A percentile compares a stretch with the other conserved stretches of the same genome.
phyloP scores from a whole-genome alignment of 2,113 vertebrate genomes.

The Tylochromis polylepis region DNA sequence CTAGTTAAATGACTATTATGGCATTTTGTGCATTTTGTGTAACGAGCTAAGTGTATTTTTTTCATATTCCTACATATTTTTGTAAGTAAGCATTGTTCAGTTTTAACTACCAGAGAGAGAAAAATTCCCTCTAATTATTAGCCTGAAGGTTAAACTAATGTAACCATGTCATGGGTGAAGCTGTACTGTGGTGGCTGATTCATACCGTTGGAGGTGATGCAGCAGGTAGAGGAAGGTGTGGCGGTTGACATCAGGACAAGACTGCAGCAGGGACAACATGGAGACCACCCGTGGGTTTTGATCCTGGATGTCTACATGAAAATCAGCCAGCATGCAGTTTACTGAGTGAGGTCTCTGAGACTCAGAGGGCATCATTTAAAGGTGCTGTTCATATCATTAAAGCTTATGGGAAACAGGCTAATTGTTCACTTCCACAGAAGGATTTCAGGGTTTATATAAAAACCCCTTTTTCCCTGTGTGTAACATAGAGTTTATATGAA shows the following conservation, averaged over 20 bases:
- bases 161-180: not conserved
- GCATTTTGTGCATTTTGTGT: not conserved
- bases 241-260: conserved; percentile 61
- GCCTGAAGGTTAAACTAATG: not conserved
- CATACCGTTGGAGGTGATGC: conserved; percentile 70
- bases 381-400: not conserved
- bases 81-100: not conserved
- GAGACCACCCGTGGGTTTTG: conserved; percentile 3
- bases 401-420: not conserved
- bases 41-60: not conserved
- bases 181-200: not conserved
- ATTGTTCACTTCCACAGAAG: not conserved
- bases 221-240: conserved; percentile 74
- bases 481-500: not conserved
- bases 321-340: not conserved
- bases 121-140: not conserved
- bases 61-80: not conserved
- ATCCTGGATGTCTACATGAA: conserved; percentile 60
- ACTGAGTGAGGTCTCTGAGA: rapidly evolving
- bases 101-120: not conserved
- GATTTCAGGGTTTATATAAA: not conserved
- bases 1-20: not conserved
- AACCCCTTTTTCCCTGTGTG: not conserved
- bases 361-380: not conserved
- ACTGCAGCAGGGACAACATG: conserved; percentile 64